A percentile compares a stretch with the other conserved stretches of the same genome.
phyloP scores from a whole-genome alignment of 37 sponge, comb jelly and placozoan genomes.

The Cladorhizidae sp. region DNA sequence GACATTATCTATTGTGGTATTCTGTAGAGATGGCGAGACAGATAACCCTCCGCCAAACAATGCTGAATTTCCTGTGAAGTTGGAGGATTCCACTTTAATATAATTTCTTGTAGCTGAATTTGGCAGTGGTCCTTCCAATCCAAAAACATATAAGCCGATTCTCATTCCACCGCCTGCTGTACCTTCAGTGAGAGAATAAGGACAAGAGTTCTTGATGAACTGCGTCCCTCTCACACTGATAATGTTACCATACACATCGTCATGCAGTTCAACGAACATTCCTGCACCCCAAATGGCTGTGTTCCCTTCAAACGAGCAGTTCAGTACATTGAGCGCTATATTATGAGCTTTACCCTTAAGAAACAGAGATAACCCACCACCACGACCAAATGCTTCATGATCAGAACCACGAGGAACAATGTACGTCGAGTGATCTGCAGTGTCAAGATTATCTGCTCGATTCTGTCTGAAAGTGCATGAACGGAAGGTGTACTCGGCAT shows the following conservation, averaged over 20 bases:
- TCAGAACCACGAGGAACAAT: constrained; percentile 35
- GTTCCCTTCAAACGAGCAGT: constrained; percentile 54
- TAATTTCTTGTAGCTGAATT: not conserved
- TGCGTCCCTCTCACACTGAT: constrained; percentile 8
- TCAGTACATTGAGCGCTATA: constrained; percentile 34
- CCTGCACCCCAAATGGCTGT: constrained; percentile 73
- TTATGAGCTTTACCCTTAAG: constrained; percentile 54
- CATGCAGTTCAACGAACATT: constrained; percentile 58
- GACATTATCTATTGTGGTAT: not conserved
- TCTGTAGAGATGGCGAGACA: constrained; percentile 23
- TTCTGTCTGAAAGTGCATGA: constrained; percentile 19
- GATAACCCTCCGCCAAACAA: constrained; percentile 72
- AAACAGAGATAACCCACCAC: constrained; percentile 69
- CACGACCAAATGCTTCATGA: constrained; percentile 71
- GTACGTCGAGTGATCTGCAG: not conserved
- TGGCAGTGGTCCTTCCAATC: too few relatives aligned
- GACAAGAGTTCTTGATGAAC: constrained; percentile 17
- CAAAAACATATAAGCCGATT: constrained; percentile 26
- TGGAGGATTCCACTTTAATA: not conserved
- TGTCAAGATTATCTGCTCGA: constrained; percentile 1
- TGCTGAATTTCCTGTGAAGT: constrained; percentile 34
- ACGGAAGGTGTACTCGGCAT: constrained; percentile 3
- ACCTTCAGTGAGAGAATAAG: constrained; percentile 6
- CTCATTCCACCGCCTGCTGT: constrained; percentile 66
- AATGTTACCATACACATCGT: constrained; percentile 24